Conservation (phyloP, 2,113 vertebrate species). For the Melanerpes formicivorus region DNA sequence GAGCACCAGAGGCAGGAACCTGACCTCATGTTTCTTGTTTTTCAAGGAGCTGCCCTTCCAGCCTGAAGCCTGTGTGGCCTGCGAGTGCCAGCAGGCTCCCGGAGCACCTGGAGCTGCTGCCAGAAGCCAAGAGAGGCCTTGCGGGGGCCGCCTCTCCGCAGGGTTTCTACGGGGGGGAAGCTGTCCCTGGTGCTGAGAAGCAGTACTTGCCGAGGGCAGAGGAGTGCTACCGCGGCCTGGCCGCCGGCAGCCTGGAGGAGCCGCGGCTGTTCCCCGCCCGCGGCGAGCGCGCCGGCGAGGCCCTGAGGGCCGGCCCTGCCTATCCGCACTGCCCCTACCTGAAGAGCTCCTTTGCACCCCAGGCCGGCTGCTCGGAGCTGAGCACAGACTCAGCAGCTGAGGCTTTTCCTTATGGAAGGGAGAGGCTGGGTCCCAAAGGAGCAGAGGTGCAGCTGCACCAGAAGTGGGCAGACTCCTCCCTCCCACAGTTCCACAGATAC, state of each 20-base stretch:
- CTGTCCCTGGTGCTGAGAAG: conserved; percentile 71
- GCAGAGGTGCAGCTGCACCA: conserved; percentile 69
- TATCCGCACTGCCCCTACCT: conserved; percentile 73
- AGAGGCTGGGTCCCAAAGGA: conserved; percentile 73
- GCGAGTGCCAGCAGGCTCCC: conserved; percentile 72
- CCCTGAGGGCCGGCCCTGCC: conserved; percentile 41
- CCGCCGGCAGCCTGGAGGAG: conserved; percentile 72
- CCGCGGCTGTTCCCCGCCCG: conserved; percentile 71
- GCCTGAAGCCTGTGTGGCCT: conserved; percentile 83
- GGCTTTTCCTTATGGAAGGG: conserved; percentile 70
- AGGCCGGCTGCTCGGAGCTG: conserved; percentile 62
- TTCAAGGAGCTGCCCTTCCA: conserved; percentile 79
- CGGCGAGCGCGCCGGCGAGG: conserved; percentile 71
- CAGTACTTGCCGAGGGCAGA: conserved; percentile 70
- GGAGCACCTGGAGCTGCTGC: conserved; percentile 78
- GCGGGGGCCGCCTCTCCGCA: conserved; percentile 73
- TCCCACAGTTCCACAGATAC: conserved; percentile 73
- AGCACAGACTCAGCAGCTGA: conserved; percentile 73
- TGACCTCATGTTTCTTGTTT: conserved; percentile 59
- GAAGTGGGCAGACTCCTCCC: conserved; percentile 68
- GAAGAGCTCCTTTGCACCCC: conserved; percentile 70
- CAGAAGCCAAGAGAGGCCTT: conserved; percentile 77
- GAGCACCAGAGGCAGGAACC: neutral
- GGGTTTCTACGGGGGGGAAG: conserved; percentile 71
- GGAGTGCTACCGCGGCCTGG: conserved; percentile 69